A percentile compares a stretch with the other conserved stretches of the same genome.
Conservation (phyloP, 2,113 vertebrate species). For the Dipodomys ordii region DNA sequence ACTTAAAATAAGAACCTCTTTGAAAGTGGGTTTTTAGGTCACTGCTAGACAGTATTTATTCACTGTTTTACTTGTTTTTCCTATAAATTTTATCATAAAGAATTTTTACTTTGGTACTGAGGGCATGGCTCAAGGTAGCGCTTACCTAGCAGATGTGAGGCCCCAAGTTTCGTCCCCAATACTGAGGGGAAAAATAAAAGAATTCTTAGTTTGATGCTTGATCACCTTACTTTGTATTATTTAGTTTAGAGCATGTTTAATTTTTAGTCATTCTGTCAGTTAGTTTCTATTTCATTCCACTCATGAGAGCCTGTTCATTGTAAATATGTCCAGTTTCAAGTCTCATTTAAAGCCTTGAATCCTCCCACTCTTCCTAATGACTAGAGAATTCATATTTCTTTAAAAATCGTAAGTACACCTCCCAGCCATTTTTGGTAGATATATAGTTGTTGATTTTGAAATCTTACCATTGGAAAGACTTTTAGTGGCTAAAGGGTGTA, state of each 20-base stretch:
- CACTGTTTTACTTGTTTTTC: slow-evolving; percentile 41
- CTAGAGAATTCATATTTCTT: background rate
- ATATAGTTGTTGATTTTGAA: background rate
- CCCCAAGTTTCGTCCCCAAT: too few relatives aligned
- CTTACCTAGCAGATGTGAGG: too few relatives aligned
- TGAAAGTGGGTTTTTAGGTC: background rate
- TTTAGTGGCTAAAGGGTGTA: background rate
- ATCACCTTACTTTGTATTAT: background rate
- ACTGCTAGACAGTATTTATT: slow-evolving; percentile 14
- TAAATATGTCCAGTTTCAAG: background rate
- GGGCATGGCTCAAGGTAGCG: too few relatives aligned
- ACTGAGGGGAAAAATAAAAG: background rate
- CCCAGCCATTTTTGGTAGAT: background rate
- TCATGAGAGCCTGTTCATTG: background rate
- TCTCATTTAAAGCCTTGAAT: background rate
- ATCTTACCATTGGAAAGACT: slow-evolving; percentile 18
- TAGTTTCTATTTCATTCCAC: background rate
- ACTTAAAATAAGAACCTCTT: background rate
- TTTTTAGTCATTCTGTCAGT: background rate
- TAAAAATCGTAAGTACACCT: background rate
- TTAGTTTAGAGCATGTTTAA: slow-evolving; percentile 38
- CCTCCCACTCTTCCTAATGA: background rate
- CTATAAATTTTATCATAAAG: background rate
- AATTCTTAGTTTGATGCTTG: slow-evolving; percentile 45
- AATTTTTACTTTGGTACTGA: too few relatives aligned